These are phyloP conservation scores for Andrena dorsata DNA, from an alignment of 2,888 invertebrate genomes.

Conservation along the genomic window DNA sequence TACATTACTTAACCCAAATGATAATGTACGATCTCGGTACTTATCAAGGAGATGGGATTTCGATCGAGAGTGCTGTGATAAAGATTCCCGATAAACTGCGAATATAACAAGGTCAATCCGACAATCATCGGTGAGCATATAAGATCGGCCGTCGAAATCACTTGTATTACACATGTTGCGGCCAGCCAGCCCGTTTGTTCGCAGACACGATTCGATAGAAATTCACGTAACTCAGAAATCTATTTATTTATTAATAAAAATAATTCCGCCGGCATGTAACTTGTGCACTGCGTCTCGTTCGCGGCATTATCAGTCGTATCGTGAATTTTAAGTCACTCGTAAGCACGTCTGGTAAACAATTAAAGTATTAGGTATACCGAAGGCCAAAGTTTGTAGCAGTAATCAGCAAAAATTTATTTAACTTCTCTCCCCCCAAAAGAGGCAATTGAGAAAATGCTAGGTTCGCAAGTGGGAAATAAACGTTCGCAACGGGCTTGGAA, in stretches of 20 bases:
- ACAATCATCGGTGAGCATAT: conserved; percentile 28
- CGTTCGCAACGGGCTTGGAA: not conserved
- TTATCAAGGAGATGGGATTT: conserved; percentile 50
- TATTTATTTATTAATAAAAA: conserved; percentile 2
- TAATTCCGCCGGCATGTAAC: not conserved
- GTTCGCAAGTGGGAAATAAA: not conserved
- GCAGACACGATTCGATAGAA: conserved; percentile 20
- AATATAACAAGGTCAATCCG: conserved; percentile 42
- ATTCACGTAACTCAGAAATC: conserved; percentile 10
- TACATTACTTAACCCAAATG: conserved; percentile 61
- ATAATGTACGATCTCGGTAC: conserved; percentile 38
- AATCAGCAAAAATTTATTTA: not conserved
- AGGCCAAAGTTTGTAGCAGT: not conserved
- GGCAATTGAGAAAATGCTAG: not conserved
- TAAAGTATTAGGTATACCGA: not conserved
- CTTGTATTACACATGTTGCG: conserved; percentile 8
- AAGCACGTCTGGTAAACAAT: conserved; percentile 4
- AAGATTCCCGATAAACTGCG: conserved; percentile 55
- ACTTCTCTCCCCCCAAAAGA: not conserved
- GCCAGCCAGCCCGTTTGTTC: not conserved
- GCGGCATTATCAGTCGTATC: conserved; percentile 20
- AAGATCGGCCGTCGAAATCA: conserved; percentile 25
- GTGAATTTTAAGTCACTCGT: not conserved
- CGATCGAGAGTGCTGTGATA: conserved; percentile 34
- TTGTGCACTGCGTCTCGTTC: not conserved